Evolutionary conservation across 1,140 invertebrate species (phyloP).

Genomic region (Aphaenogaster rudis): DNA sequence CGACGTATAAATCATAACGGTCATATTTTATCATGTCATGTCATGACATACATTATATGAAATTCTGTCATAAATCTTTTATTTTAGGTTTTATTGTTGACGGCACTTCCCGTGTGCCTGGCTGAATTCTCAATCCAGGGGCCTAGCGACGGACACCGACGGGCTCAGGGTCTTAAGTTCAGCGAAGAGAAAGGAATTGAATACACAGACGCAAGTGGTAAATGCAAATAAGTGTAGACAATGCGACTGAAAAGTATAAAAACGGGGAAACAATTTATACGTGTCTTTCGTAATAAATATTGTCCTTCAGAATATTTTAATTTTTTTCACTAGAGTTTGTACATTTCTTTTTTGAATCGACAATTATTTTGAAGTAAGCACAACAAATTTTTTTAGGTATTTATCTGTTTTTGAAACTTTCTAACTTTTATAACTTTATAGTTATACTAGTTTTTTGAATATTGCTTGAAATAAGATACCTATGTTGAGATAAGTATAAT

Average conservation of each 20-base stretch:
- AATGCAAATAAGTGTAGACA: conserved; percentile 41
- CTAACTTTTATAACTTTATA: not conserved
- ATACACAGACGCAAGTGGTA: conserved; percentile 84
- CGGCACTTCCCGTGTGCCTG: conserved; percentile 80
- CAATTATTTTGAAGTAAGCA: not conserved
- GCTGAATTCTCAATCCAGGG: conserved; percentile 85
- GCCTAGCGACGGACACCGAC: conserved; percentile 84
- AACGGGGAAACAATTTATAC: not conserved
- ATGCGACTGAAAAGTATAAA: not conserved
- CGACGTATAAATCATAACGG: not conserved
- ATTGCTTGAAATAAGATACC: not conserved
- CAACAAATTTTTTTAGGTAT: not conserved
- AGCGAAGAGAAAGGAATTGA: conserved; percentile 83
- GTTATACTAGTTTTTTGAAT: not conserved
- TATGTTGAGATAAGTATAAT: not conserved
- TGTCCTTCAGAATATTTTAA: not conserved
- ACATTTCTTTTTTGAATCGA: not conserved
- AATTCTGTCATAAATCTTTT: not conserved
- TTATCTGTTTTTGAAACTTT: not conserved
- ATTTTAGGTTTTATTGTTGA: conserved; percentile 79
- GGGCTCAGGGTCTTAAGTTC: conserved; percentile 84
- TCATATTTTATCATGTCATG: not conserved
- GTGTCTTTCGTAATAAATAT: not conserved
- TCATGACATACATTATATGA: not conserved
- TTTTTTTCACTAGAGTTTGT: not conserved